Conservation (phyloP, 2,113 vertebrate genomes). For the Cinclus cinclus region DNA sequence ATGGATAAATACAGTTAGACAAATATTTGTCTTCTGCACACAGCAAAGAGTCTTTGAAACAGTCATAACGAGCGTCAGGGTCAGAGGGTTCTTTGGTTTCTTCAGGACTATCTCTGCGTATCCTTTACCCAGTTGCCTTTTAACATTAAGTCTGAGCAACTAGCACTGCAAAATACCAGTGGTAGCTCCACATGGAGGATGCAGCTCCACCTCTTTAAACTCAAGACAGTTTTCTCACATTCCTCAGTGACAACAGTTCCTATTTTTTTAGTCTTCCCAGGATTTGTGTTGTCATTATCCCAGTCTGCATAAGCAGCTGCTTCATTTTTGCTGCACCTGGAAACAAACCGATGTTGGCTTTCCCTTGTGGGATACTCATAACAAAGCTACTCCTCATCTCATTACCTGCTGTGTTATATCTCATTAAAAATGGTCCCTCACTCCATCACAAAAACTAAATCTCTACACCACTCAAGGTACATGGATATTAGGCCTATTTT, state of each 20-base stretch:
- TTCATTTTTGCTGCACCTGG: background rate
- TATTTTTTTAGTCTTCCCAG: background rate
- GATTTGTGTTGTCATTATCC: background rate
- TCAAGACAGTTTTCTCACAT: background rate
- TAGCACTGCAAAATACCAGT: accelerated
- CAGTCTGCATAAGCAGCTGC: background rate
- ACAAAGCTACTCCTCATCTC: background rate
- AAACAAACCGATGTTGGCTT: background rate
- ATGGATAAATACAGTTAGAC: accelerated
- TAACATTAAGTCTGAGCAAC: accelerated
- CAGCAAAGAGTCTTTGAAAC: background rate
- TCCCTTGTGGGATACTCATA: accelerated
- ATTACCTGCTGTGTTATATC: accelerated
- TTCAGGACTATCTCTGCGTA: no score
- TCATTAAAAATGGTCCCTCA: background rate
- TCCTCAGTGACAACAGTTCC: background rate
- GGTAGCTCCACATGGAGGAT: accelerated
- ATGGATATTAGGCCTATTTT: background rate
- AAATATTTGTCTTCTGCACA: background rate
- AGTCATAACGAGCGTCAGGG: accelerated
- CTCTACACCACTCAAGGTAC: background rate
- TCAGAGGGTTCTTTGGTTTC: background rate
- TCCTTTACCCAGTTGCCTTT: background rate
- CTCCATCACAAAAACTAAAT: background rate
- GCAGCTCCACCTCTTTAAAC: background rate